Evolutionary conservation across 2,888 invertebrate species (phyloP), one percentile per base, ranked within the genome.

Genomic region (Lamellibrachia satsuma): DNA sequence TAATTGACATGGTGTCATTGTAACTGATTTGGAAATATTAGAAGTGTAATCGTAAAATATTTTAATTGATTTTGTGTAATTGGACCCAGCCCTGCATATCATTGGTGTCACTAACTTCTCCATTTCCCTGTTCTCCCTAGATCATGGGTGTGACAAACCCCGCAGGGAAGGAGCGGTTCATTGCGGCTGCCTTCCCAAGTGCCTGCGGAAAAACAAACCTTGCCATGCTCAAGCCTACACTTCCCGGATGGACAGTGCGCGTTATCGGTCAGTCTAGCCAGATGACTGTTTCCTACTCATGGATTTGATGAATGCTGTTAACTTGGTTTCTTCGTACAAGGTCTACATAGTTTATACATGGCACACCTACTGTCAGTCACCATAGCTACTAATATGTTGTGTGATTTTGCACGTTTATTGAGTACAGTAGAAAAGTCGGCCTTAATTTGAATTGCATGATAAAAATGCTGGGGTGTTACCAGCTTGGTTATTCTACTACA

Each of bases 131-230:
- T 75, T n/a, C 75, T 4, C 75, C 75, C 60, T 39, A 94, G 94
- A 95, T 95, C 93, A 94, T 95, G 93, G 94, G 95, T 52, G 93
- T 95, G 90, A 95, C 95, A 3, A 94, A 95, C 91, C 95, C 95
- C 0, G 52, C 92, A 9, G 95, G 95, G 15, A 92, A 94, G 91
- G 94, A 95, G 93, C 93, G 94, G 90, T 95, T 94, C 93, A 94
- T 95, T 90, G 95, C 95, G 3, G 95, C 95, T 7, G 95, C 95
- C 39, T 95, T 95, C 92, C 95, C 95, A 9, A 93, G 93, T 39
- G 94, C 94, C 39, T 95, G 95, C 90, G 95, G 95, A 6, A 95
- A 95, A 93, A 95, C 95, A n/a, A 95, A 95, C 93, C 91, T 95
- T 93, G 95, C 95, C 57, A 95, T 95, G 95, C 60, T 95, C 93